Evolutionary conservation across 2,113 vertebrate species (phyloP).

Genomic region (Ailurus styani): DNA sequence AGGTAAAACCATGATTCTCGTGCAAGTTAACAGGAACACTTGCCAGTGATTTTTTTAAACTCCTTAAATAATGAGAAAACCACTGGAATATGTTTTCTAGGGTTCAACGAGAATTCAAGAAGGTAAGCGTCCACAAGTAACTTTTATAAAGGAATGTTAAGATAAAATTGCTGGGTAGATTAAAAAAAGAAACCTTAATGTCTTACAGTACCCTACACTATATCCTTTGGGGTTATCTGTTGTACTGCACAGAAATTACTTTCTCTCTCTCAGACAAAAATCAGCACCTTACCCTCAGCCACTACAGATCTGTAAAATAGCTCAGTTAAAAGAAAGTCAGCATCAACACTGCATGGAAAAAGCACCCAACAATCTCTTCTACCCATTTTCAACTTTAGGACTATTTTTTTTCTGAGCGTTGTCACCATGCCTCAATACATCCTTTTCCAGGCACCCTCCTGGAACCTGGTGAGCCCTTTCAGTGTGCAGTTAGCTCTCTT

Average conservation of each 20-base stretch:
- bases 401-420: background rate
- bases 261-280: conserved; percentile 10
- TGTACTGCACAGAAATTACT: background rate
- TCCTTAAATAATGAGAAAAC: background rate
- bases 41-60: background rate
- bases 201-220: background rate
- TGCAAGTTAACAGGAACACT: background rate
- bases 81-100: background rate
- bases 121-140: background rate
- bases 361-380: background rate
- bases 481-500: background rate
- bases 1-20: background rate
- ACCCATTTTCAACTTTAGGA: background rate
- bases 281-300: background rate
- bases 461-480: background rate
- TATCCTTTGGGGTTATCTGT: background rate
- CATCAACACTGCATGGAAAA: background rate
- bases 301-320: background rate
- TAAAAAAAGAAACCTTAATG: background rate
- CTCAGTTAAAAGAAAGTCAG: background rate
- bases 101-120: background rate
- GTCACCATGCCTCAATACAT: background rate
- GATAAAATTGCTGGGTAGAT: background rate
- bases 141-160: background rate
- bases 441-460: background rate